Base-by-base conservation (phyloP, 2,797 vertebrate genomes). In the Manis crassicaudata region DNA sequence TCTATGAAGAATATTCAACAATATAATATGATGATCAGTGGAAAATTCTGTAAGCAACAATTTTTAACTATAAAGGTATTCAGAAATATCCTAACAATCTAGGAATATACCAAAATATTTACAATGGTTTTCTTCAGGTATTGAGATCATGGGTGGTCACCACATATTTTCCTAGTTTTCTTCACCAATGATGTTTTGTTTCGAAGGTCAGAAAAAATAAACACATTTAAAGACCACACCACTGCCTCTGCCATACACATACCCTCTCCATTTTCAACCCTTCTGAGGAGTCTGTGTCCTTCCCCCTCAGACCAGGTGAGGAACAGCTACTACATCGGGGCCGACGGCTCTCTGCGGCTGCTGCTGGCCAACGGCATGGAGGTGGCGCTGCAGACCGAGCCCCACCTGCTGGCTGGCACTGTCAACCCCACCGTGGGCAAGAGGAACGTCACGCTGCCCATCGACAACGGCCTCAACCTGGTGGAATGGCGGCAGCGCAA, bases 331-430 rank as follows among this genome's bases (percentile, higher is more conserved):
- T 99, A 99, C 98, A 99, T 99, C 0, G 99, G 99, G 0, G 99
- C 99, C 0, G 99, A 99, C 0, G 99, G 99, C 62, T 99, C 99
- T 0, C 98, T 99, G 97, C 98, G 99, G 8, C 98, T 99, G 87
- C 99, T 99, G 95, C 98, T 99, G 14, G 99, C 99, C 95, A 99
- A 99, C 0, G 99, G 99, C n/a, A 99, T 99, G 99, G 99, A 99
- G 97, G 99, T 99, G 97, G 99, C 99, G 0, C 98, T 99, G 97
- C 99, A 99, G 98, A 99, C 99, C 0, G 99, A 99, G 97, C 99
- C 99, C 0, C 99, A 99, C 98, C 99, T 99, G 73, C 99, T 99
- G 98, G 99, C 99, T 0, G 99, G 99, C 92, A 99, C 99, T 0
- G 99, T 99, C 96, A 99, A 99, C 98, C 99, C 99, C 68, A 99